phyloP scores from a whole-genome alignment of 2,113 vertebrate species.

The Fulmarus glacialis region DNA sequence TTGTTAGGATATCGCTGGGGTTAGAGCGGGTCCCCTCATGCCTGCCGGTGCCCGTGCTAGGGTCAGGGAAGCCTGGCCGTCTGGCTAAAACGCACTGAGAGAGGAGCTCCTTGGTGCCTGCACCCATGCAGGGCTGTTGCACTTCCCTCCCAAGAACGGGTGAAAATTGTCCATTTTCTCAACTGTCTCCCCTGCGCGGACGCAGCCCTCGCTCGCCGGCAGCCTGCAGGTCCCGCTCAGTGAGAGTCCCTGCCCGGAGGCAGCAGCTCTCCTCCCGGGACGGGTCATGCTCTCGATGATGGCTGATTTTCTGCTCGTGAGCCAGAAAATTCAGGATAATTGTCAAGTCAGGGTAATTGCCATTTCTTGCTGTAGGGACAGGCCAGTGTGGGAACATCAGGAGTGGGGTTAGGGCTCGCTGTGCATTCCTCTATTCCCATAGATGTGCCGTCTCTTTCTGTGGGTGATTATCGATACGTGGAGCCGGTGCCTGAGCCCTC shows the following conservation, averaged over 20 bases:
- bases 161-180: not conserved
- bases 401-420: not conserved
- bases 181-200: not conserved
- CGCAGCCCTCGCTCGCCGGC: not conserved
- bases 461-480: fast-evolving
- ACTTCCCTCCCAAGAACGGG: not conserved
- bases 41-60: not conserved
- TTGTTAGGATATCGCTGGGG: not conserved
- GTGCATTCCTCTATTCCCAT: fast-evolving
- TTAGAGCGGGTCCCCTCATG: not conserved
- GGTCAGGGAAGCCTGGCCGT: not conserved
- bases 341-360: not conserved
- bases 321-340: not conserved
- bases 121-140: not conserved
- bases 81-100: fast-evolving
- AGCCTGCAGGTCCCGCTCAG: not conserved
- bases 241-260: not conserved
- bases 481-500: not conserved
- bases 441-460: not conserved
- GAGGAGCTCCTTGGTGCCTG: not conserved
- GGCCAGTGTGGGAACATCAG: not conserved
- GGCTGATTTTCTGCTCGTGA: not conserved
- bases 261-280: not conserved
- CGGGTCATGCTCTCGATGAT: not conserved
- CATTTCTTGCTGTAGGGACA: not conserved